Evolutionary conservation across 2,888 invertebrate genomes (phyloP), one percentile per base, ranked within the genome.

Genomic region (Leptinotarsa peninsularis): DNA sequence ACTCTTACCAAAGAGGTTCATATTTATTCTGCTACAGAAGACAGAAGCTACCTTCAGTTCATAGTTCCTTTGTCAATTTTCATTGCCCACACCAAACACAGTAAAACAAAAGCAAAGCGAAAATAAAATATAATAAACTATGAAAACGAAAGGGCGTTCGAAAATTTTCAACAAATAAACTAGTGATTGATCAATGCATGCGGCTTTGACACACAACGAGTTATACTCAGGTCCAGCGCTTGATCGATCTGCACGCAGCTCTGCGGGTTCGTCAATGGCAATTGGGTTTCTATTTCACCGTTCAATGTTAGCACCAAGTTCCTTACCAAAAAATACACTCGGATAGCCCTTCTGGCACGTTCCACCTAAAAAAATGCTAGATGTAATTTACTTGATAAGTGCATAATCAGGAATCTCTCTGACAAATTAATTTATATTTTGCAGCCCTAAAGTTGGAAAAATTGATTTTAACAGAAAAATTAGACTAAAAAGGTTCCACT

Each of bases 171-270:
- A 74, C 52, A 70, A 74, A 68, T 77, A 60, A 58, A 78, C 80
- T 80, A 81, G 79, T 85, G 86, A 87, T 86, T 86, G 86, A 82
- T 81, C 85, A 82, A 84, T 85, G 85, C 86, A 82, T 83, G 85
- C 83, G 81, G 80, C 80, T 80, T 71, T 77, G 85, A 88, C 88
- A 88, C 88, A 89, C 88, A 88, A 88, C 88, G 88, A 86, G 88
- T 84, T 88, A 88, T 91, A 99, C 98, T 98, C 85, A 99, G 92
- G 90, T 99, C 98, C 85, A 99, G 92, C 77, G 97, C 96, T 88
- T 98, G 96, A 81, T 97, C 96, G 79, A 97, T 94, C 90, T 96
- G 96, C 71, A 98, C 96, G 86, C 96, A 95, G 78, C 94, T 94
- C 78, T 94, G 93, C 1, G 94, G 94, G 86, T 97, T 96, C 2